phyloP scores from a whole-genome alignment of 2,113 vertebrate species.

The Oncorhynchus tshawytscha region DNA sequence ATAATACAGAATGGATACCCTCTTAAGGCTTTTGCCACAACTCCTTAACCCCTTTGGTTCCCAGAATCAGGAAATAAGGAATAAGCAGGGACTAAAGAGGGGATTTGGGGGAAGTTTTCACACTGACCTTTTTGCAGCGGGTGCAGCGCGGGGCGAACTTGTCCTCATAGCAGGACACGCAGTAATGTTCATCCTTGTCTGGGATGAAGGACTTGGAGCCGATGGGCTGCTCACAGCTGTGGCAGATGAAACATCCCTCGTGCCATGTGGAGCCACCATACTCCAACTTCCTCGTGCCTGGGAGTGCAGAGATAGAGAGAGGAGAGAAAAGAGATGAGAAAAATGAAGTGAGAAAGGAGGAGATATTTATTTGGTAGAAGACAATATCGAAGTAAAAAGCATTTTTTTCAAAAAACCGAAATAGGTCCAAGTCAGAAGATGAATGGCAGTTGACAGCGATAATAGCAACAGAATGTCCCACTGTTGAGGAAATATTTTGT shows the following conservation, averaged over 20 bases:
- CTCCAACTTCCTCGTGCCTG: slow-evolving; percentile 95
- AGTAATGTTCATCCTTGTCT: slow-evolving; percentile 95
- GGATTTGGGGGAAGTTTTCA: too few species aligned
- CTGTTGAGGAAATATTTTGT: slow-evolving; percentile 2
- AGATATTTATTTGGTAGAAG: background rate
- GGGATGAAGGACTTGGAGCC: slow-evolving; percentile 98
- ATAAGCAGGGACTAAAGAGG: too few species aligned
- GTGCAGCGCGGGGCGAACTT: slow-evolving; percentile 97
- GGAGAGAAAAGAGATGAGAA: background rate
- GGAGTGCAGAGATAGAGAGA: background rate
- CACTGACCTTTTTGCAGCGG: slow-evolving; percentile 90
- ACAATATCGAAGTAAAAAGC: background rate
- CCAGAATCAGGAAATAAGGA: too few species aligned
- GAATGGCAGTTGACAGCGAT: too few species aligned
- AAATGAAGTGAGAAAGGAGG: background rate
- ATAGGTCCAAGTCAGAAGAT: background rate
- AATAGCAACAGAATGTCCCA: background rate
- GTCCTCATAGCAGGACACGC: slow-evolving; percentile 95
- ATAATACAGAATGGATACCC: too few species aligned
- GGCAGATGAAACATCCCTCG: slow-evolving; percentile 94
- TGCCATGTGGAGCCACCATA: slow-evolving; percentile 96
- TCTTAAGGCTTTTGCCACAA: too few species aligned
- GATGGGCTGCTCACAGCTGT: slow-evolving; percentile 94
- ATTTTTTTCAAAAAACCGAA: too few species aligned
- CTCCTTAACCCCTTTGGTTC: too few species aligned